Conservation (phyloP, 2,888 invertebrate species). For the Drosophila affinis region DNA sequence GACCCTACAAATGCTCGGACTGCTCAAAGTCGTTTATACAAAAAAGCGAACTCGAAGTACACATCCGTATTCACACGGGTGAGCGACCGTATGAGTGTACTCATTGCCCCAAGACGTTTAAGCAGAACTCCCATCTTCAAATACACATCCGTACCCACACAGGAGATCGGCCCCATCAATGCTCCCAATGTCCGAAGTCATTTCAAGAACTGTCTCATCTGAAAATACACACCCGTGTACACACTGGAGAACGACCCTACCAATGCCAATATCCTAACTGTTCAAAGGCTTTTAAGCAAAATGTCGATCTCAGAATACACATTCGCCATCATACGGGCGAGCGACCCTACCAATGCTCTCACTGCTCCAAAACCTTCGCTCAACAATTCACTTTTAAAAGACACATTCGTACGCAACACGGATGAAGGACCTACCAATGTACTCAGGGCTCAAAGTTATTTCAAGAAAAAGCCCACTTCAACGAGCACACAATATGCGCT, state of each 20-base stretch:
- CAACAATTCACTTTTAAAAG: neutral
- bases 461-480: too few species aligned
- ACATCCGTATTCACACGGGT: constrained; percentile 1
- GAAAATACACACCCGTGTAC: neutral
- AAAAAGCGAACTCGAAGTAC: neutral
- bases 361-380: neutral
- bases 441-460: too few species aligned
- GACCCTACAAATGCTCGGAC: too few species aligned
- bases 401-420: neutral
- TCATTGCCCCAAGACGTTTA: neutral
- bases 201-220: neutral
- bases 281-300: too few species aligned
- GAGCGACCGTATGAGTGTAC: neutral
- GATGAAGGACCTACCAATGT: neutral
- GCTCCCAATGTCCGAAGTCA: neutral
- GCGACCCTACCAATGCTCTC: constrained; percentile 1
- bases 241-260: too few species aligned
- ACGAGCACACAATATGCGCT: too few species aligned
- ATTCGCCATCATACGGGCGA: neutral
- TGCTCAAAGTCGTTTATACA: neutral
- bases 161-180: too few species aligned
- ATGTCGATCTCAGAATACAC: neutral
- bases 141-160: too few species aligned
- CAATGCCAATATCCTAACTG: neutral
- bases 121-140: neutral